Evolutionary conservation across 2,888 invertebrate genomes (phyloP), one percentile per base, ranked within the genome.

Genomic region (Pardosa pseudoannulata): DNA sequence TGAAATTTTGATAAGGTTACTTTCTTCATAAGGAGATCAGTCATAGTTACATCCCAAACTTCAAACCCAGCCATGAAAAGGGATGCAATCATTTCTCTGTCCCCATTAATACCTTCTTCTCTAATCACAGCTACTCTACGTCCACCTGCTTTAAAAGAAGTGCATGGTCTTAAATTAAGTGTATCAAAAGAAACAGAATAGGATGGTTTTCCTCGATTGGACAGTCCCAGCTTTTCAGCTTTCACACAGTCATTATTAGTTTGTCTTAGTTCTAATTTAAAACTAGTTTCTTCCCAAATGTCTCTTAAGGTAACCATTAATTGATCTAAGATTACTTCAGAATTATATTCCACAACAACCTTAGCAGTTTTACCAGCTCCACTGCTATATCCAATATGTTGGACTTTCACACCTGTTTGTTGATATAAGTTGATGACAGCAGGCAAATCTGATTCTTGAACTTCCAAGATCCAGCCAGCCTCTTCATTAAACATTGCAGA

Each of bases 101-200:
- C 99, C 28, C 99, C 98, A 90, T 99, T 99, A 32, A 95, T 95
- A 70, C 98, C 99, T 94, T 99, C 99, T 92, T 99, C 99, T 62
- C 99, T 93, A 67, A 99, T 93, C 0, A 99, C 96, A 6, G 98
- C 98, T 0, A 99, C 97, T n/a, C 94, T 92, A 0, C 94, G 93
- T 56, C 89, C 46, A 46, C 62, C 76, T 0, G 76, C 71, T 29
- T 50, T 76, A 56, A 67, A 73, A 13, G 36, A 2, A 78, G 23
- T 46, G 27, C 16, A 16, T 7, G 29, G n/a, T 16, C 46, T 67
- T 6, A 76, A 50, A 2, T 74, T 32, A 5, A 76, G 65, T 19
- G 62, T 28, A 41, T 91, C 90, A 89, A 95, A 96, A 0, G 94
- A 94, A 0, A 96, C 93, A 29, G 93, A 93, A 91, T 96, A 98